Percentiles rank a stretch among this genome's conserved stretches.
phyloP scores from a whole-genome alignment of 2,888 invertebrate genomes.

The Tetropium fuscum region DNA sequence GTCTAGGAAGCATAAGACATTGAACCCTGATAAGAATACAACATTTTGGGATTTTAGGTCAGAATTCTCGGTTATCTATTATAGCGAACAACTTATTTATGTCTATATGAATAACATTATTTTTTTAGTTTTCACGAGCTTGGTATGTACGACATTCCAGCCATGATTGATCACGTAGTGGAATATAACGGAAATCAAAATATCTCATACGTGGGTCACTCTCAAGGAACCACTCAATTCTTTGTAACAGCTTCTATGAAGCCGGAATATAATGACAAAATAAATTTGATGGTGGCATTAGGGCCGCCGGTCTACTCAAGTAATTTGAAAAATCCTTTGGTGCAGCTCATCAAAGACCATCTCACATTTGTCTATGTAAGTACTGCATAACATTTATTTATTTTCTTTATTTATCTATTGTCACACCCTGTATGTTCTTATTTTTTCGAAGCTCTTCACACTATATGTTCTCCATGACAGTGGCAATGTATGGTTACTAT shows the following conservation, averaged over 20 bases:
- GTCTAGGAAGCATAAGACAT: conserved; percentile 63
- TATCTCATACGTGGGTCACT: conserved; percentile 80
- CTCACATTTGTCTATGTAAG: conserved; percentile 4
- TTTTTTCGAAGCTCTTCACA: no score
- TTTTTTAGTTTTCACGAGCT: conserved; percentile 70
- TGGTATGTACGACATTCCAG: conserved; percentile 79
- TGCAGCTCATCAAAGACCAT: not conserved
- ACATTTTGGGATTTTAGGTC: conserved; percentile 68
- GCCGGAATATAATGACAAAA: conserved; percentile 14
- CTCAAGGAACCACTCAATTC: conserved; percentile 72
- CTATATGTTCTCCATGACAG: no score
- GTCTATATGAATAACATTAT: not conserved
- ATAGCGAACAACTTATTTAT: no score
- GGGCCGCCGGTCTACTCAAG: conserved; percentile 1
- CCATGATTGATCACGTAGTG: conserved; percentile 78
- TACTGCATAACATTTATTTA: not conserved
- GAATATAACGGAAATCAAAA: conserved; percentile 67
- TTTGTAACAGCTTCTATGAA: conserved; percentile 71
- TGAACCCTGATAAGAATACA: conserved; percentile 40
- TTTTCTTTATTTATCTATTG: no score
- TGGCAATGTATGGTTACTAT: no score
- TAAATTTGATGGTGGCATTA: conserved; percentile 3
- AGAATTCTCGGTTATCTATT: not conserved
- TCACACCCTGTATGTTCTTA: no score
- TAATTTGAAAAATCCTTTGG: conserved; percentile 9